phyloP scores from a whole-genome alignment of 2,113 vertebrate genomes.

The Chamaea fasciata region DNA sequence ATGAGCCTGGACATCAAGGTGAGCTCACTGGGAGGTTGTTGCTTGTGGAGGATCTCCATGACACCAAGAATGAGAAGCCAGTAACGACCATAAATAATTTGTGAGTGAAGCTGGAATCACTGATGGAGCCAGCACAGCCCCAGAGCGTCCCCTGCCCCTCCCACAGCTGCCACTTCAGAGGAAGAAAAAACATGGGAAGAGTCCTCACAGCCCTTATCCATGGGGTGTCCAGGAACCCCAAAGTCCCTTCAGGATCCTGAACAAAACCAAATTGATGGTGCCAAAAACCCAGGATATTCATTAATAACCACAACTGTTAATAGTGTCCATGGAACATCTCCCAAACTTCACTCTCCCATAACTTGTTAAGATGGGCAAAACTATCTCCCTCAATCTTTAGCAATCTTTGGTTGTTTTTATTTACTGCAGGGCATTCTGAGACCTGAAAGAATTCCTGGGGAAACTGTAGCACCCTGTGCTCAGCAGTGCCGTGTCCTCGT shows the following conservation, averaged over 20 bases:
- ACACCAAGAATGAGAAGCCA: neutral
- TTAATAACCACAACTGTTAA: neutral
- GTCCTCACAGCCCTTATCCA: fast-evolving
- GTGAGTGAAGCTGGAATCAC: neutral
- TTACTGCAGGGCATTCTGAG: conserved; percentile 18
- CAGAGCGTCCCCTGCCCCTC: neutral
- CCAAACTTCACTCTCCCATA: neutral
- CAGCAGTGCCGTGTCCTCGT: neutral
- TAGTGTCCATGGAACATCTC: neutral
- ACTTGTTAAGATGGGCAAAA: neutral
- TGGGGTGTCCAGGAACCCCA: neutral
- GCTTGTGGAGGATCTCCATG: neutral
- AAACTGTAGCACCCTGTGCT: conserved; percentile 17
- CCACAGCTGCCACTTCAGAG: neutral
- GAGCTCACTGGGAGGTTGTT: neutral
- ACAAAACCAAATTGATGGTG: neutral
- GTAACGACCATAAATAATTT: neutral
- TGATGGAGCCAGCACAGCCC: neutral
- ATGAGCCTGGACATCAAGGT: neutral
- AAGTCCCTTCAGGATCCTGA: neutral
- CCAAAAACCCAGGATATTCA: neutral
- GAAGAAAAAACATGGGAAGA: neutral
- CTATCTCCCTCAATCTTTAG: neutral
- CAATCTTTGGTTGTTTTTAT: neutral
- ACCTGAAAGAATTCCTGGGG: neutral